Conservation (phyloP, 2,113 vertebrate species). For the Aptenodytes forsteri region DNA sequence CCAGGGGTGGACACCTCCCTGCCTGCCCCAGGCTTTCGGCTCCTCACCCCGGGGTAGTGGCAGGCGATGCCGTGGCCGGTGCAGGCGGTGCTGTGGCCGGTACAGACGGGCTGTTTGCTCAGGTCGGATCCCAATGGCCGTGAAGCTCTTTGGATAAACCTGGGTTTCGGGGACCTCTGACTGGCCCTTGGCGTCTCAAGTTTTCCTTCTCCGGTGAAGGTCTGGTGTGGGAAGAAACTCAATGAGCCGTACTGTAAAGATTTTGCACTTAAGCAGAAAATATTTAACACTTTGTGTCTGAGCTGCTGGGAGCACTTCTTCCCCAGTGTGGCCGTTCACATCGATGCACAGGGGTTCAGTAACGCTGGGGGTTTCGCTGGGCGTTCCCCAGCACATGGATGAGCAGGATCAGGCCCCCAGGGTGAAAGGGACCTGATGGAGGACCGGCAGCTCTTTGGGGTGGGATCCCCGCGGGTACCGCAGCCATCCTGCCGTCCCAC, state of each 20-base stretch:
- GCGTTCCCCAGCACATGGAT: accelerated
- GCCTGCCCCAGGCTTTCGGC: background rate
- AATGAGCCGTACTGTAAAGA: background rate
- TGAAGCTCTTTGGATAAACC: background rate
- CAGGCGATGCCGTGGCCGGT: accelerated
- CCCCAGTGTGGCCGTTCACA: accelerated
- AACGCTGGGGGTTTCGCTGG: background rate
- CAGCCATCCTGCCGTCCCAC: background rate
- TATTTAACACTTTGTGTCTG: background rate
- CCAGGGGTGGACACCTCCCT: background rate
- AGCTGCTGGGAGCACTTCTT: background rate
- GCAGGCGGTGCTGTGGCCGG: accelerated
- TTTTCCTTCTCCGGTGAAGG: background rate
- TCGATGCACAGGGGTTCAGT: background rate
- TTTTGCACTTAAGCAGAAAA: conserved; percentile 29
- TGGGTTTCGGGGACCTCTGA: accelerated
- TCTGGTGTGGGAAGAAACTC: background rate
- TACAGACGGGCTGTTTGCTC: accelerated
- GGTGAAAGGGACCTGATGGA: background rate
- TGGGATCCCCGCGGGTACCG: accelerated
- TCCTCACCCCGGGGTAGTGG: background rate
- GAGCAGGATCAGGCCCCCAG: background rate
- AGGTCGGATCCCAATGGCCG: background rate
- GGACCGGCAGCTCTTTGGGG: background rate
- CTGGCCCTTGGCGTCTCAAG: background rate